A percentile compares a stretch with the other conserved stretches of the same genome.
These are phyloP conservation scores for Caenorhabditis brenneri DNA, from an alignment of 1,140 invertebrate genomes.

Conservation along the genomic window DNA sequence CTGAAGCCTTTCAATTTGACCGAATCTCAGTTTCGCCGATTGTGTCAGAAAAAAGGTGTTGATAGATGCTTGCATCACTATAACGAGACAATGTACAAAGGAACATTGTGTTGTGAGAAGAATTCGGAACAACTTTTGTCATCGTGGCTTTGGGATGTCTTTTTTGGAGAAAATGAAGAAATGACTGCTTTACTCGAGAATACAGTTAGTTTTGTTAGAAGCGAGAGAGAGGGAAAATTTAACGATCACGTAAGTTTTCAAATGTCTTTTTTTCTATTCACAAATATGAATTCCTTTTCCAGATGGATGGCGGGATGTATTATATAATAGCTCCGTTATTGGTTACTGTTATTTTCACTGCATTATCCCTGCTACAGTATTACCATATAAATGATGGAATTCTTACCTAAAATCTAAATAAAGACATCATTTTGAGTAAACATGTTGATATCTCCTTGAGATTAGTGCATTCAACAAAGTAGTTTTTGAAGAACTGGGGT, in stretches of 20 bases:
- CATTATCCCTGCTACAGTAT: not conserved
- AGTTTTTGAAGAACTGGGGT: not conserved
- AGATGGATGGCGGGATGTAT: not conserved
- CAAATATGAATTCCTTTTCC: not conserved
- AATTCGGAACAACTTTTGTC: not conserved
- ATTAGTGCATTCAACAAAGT: too few species aligned
- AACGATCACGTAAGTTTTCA: not conserved
- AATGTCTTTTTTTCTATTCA: not conserved
- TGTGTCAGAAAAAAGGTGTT: not conserved
- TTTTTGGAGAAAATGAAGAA: slow-evolving; percentile 6
- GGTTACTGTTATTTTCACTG: not conserved
- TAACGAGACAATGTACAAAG: not conserved
- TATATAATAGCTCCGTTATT: not conserved
- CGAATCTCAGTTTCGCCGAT: not conserved
- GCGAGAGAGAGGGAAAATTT: not conserved
- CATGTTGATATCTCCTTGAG: not conserved
- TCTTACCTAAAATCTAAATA: not conserved
- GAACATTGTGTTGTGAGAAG: not conserved
- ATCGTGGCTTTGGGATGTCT: not conserved
- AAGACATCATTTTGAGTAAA: not conserved
- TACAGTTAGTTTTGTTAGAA: not conserved
- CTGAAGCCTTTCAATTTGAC: not conserved
- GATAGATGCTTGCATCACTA: not conserved
- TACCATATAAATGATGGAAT: slow-evolving; percentile 14
- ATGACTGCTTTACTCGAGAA: not conserved